phyloP scores from a whole-genome alignment of 2,113 vertebrate species.

The Anthoscopus minutus region DNA sequence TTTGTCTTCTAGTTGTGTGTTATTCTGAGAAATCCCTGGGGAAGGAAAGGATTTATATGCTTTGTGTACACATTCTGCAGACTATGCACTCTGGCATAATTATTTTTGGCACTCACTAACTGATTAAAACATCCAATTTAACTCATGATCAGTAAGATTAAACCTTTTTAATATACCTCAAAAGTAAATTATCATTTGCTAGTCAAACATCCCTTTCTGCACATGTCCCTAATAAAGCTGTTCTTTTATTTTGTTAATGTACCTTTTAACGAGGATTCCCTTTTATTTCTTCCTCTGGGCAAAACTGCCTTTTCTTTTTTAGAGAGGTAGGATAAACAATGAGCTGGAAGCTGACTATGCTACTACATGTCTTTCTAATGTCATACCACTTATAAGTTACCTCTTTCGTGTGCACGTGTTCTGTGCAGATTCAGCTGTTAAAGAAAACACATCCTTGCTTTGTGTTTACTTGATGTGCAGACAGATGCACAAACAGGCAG shows the following conservation, averaged over 20 bases:
- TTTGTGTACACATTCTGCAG: conserved; percentile 89
- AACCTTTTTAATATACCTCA: conserved; percentile 85
- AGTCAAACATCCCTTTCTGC: conserved; percentile 69
- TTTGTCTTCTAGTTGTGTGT: conserved; percentile 89
- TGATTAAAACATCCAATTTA: conserved; percentile 89
- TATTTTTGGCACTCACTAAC: conserved; percentile 87
- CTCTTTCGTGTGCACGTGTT: background rate
- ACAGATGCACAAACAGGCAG: conserved; percentile 13
- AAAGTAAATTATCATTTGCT: conserved; percentile 80
- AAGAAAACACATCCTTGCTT: conserved; percentile 42
- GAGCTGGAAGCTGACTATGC: conserved; percentile 57
- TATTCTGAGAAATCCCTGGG: conserved; percentile 86
- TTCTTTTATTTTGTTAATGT: conserved; percentile 68
- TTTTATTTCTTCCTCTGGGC: conserved; percentile 78
- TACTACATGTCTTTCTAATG: conserved; percentile 62
- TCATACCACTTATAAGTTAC: conserved; percentile 61
- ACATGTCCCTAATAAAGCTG: conserved; percentile 69
- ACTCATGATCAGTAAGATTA: conserved; percentile 88
- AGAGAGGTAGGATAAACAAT: conserved; percentile 70
- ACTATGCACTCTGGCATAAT: conserved; percentile 92
- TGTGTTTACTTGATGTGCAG: conserved; percentile 48
- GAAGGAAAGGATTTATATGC: conserved; percentile 90
- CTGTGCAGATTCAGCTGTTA: conserved; percentile 38
- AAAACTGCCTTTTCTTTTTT: conserved; percentile 71
- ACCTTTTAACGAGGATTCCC: conserved; percentile 73